A percentile compares a stretch with the other conserved stretches of the same genome.
These are phyloP conservation scores for Cettia cetti DNA, from an alignment of 2,113 vertebrate species.

Conservation along the genomic window DNA sequence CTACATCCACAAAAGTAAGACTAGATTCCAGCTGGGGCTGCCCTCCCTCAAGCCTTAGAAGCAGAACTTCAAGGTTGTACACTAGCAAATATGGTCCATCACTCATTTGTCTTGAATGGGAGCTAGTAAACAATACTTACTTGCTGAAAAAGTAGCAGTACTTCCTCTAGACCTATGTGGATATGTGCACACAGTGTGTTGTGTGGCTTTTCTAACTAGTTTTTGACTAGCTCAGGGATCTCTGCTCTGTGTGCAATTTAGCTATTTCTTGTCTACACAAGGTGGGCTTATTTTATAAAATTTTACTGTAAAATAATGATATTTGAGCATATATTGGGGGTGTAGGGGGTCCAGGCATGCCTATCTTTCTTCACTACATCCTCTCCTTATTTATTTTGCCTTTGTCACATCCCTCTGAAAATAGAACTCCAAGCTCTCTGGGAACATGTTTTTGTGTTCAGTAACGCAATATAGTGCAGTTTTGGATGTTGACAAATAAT, in stretches of 20 bases:
- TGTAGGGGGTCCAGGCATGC: neutral
- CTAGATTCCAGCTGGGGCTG: neutral
- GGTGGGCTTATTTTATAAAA: neutral
- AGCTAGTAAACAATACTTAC: neutral
- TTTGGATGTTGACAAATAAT: neutral
- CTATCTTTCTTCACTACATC: neutral
- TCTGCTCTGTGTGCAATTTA: neutral
- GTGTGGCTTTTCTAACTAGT: neutral
- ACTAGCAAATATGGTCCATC: neutral
- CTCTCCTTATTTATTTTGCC: conserved; percentile 18
- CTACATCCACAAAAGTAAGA: neutral
- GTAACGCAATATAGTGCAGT: neutral
- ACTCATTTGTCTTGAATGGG: neutral
- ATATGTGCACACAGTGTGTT: neutral
- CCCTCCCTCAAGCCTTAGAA: neutral
- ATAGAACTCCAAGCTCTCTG: neutral
- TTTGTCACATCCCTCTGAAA: neutral
- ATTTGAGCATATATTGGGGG: neutral
- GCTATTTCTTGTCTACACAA: neutral
- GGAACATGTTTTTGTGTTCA: neutral
- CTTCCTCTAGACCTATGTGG: neutral
- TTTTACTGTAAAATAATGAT: neutral
- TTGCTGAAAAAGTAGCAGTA: neutral
- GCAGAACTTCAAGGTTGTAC: neutral
- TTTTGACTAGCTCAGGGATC: conserved; percentile 46